phyloP scores from a whole-genome alignment of 2,797 vertebrate species.

The Bucorvus abyssinicus region DNA sequence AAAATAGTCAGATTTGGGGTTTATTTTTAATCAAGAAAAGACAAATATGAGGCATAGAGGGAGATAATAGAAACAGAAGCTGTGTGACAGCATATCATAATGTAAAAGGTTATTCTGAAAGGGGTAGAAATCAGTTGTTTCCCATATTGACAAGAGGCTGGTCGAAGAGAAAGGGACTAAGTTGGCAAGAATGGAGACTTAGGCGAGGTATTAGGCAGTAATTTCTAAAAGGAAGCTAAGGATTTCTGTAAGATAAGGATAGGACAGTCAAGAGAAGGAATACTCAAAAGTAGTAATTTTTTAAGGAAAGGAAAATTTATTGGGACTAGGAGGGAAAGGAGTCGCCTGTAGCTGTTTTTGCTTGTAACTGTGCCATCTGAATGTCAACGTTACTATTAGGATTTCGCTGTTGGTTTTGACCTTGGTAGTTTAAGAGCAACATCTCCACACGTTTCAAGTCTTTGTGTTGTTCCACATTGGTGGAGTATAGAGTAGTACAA shows the following conservation, averaged over 20 bases:
- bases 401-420: neutral
- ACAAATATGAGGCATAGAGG: neutral
- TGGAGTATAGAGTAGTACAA: accelerated
- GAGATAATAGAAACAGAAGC: neutral
- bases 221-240: neutral
- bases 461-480: neutral
- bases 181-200: neutral
- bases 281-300: neutral
- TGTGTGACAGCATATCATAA: neutral
- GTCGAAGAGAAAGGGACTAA: neutral
- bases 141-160: neutral
- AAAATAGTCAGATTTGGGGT: neutral
- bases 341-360: neutral
- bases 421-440: neutral
- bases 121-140: neutral
- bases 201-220: neutral
- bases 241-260: neutral
- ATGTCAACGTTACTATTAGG: neutral
- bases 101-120: neutral
- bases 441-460: neutral
- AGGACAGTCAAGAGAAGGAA: neutral
- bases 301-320: neutral
- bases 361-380: neutral
- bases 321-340: neutral
- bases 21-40: neutral